phyloP scores from a whole-genome alignment of 2,113 vertebrate genomes.

The Pungitius pungitius region DNA sequence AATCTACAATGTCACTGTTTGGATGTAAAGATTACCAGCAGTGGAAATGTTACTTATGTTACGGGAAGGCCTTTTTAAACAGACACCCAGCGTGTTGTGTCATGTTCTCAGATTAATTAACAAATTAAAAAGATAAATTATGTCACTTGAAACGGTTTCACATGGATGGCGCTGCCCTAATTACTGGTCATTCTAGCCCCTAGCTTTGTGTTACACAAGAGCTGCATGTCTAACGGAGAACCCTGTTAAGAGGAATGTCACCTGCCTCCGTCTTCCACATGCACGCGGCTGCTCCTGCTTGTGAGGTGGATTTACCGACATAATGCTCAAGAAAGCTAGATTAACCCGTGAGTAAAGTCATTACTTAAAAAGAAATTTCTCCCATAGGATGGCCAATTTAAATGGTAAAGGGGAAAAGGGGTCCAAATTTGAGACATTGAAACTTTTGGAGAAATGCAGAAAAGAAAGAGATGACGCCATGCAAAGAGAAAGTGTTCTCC shows the following conservation, averaged over 20 bases:
- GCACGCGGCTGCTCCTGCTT: conserved; percentile 15
- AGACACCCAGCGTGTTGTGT: background rate
- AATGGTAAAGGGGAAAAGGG: conserved; percentile 72
- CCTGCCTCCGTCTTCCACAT: conserved; percentile 51
- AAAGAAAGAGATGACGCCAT: conserved; percentile 83
- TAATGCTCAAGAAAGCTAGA: conserved; percentile 23
- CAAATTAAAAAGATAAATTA: conserved; percentile 63
- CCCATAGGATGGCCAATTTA: conserved; percentile 67
- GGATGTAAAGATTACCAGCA: conserved; percentile 46
- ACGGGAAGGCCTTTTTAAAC: conserved; percentile 5
- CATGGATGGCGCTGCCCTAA: conserved; percentile 75
- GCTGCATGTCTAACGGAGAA: conserved; percentile 67
- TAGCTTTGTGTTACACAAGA: conserved; percentile 82
- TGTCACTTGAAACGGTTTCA: conserved; percentile 82
- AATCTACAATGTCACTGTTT: conserved; percentile 57
- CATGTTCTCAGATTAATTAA: conserved; percentile 70
- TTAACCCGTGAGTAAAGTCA: background rate
- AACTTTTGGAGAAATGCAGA: conserved; percentile 81
- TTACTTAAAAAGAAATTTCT: conserved; percentile 4
- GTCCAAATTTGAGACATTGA: conserved; percentile 80
- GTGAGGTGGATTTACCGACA: conserved; percentile 44
- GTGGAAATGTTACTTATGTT: conserved; percentile 62
- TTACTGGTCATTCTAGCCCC: conserved; percentile 86
- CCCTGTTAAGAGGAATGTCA: conserved; percentile 62
- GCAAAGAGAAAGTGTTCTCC: conserved; percentile 74